These are phyloP conservation scores for Magallana ariakensis DNA, from an alignment of 1,140 invertebrate species.

Conservation along the genomic window DNA sequence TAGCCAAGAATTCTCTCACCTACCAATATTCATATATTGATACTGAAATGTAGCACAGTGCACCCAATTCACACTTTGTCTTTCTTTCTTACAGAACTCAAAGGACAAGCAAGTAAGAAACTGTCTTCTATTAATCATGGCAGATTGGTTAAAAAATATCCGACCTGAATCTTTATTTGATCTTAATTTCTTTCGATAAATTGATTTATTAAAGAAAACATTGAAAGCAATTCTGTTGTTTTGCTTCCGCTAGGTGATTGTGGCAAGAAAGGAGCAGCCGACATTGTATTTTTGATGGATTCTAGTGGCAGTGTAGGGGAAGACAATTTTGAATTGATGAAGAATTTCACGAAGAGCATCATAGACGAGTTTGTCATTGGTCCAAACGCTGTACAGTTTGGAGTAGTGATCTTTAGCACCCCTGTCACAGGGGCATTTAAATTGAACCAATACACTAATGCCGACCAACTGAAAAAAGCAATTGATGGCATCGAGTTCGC, in stretches of 20 bases:
- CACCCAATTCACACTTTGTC: neutral
- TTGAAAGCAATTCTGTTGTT: no score
- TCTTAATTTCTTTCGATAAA: no score
- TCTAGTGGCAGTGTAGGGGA: conserved; percentile 66
- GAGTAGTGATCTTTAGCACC: conserved; percentile 64
- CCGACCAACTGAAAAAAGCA: neutral
- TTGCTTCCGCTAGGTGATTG: neutral
- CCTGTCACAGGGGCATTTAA: neutral
- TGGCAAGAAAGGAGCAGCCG: conserved; percentile 51
- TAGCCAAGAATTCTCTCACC: neutral
- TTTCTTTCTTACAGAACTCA: neutral
- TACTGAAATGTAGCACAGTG: neutral
- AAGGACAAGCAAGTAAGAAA: conserved; percentile 20
- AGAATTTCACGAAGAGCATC: conserved; percentile 61
- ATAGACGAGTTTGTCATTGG: conserved; percentile 63
- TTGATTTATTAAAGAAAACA: no score
- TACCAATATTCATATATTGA: neutral
- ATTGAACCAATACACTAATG: neutral
- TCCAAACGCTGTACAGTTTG: conserved; percentile 64
- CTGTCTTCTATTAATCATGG: no score
- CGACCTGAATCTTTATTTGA: no score
- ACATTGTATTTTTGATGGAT: conserved; percentile 71
- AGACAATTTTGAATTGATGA: conserved; percentile 67
- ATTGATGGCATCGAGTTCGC: neutral
- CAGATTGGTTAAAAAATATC: no score